Percentiles rank a stretch among this genome's conserved stretches.
These are phyloP conservation scores for Phengaris arion DNA, from an alignment of 2,888 invertebrate species.

Conservation along the genomic window DNA sequence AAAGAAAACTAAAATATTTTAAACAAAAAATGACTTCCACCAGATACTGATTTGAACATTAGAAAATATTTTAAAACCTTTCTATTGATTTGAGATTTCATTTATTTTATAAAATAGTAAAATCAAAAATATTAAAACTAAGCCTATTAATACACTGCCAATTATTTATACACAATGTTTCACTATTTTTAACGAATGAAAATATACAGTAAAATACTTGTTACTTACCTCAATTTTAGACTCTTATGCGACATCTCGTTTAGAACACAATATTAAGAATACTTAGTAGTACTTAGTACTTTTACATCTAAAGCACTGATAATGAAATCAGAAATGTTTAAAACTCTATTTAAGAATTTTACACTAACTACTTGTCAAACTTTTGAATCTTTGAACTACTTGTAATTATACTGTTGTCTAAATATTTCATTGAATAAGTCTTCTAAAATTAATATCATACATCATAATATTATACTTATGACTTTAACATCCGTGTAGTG, in stretches of 20 bases:
- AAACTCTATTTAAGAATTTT: slow-evolving; percentile 9
- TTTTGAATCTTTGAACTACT: slow-evolving; percentile 2
- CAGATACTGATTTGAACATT: background rate
- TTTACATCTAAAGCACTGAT: slow-evolving; percentile 15
- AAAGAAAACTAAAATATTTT: background rate
- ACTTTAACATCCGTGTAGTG: no score
- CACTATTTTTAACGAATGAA: slow-evolving; percentile 2
- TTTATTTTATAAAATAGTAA: background rate
- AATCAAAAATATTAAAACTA: slow-evolving; percentile 3
- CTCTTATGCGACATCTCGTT: background rate
- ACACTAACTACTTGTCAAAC: slow-evolving; percentile 2
- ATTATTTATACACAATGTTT: background rate
- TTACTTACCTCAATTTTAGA: background rate
- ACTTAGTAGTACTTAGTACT: slow-evolving; percentile 13
- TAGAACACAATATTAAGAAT: slow-evolving; percentile 1
- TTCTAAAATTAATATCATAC: background rate
- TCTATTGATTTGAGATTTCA: background rate
- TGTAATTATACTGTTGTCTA: background rate
- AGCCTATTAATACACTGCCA: slow-evolving; percentile 3
- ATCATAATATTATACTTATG: background rate
- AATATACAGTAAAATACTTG: background rate
- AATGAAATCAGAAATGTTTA: slow-evolving; percentile 11
- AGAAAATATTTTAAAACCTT: background rate
- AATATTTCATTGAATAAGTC: background rate
- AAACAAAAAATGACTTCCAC: background rate